Base-by-base conservation (phyloP, 2,888 invertebrate genomes). In the Piscicola geometra region DNA sequence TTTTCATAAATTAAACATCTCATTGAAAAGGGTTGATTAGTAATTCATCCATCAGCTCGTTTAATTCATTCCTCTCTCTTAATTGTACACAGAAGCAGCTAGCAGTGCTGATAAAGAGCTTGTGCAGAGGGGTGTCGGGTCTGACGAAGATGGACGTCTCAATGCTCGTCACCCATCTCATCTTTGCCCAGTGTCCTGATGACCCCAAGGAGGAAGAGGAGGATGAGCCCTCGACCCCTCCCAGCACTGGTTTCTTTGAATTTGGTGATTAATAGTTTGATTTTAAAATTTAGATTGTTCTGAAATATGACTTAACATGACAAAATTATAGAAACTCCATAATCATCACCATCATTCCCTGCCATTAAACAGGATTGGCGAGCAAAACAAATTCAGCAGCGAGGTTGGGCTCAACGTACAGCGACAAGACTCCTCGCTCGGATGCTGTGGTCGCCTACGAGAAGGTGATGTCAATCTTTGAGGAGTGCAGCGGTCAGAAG, bases 121-220 rank as follows among this genome's bases (percentile, higher is more conserved):
- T 93, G 81, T 92, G 92, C 83, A 88, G 90, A 77, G 90, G 90
- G 69, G 88, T 89, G 71, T 90, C 90, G 71, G 88, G 90, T 78
- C 89, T 92, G 78, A 89, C 90, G 32, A 89, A 90, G 81, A 89
- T 91, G 36, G 94, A 94, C 85, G 81, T 85, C 18, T 81, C 83
- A 28, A 83, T 83, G 88, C 90, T 94, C 80, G 90, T 91, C 52
- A 90, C 91, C 68, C 88, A 91, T 52, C 88, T 94, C 85, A 93
- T 93, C 82, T 89, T 89, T 83, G 89, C 90, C 76, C 89, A 90
- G 83, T 86, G 90, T 80, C 91, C 91, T 9, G 81, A 82, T 3
- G 86, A 86, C 76, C 83, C 86, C 70, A 84, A 83, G 78, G 84
- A 86, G 56, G 83, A 87, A 50, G 84, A 86, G 80, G 86, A 87